Percentiles rank a stretch among this genome's conserved stretches.
Evolutionary conservation across 2,888 invertebrate genomes (phyloP).

Genomic region (Erynnis tages): DNA sequence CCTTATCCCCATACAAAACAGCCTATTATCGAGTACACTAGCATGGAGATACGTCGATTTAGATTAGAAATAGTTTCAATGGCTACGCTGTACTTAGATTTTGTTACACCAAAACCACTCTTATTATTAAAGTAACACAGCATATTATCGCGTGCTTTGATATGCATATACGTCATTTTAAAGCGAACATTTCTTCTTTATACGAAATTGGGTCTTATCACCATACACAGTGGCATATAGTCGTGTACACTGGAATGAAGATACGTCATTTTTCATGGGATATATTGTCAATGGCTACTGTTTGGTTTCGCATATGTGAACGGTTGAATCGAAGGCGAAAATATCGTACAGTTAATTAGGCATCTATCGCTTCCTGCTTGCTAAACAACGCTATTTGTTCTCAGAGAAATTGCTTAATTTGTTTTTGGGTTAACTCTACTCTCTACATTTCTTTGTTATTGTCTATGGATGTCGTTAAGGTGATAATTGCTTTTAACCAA

Average conservation of each 20-base stretch:
- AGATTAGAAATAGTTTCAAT: too few species aligned
- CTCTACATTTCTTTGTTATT: too few species aligned
- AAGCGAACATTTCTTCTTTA: too few species aligned
- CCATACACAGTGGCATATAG: conserved; percentile 5
- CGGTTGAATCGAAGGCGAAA: conserved; percentile 25
- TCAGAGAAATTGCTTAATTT: background rate
- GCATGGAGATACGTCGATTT: conserved; percentile 4
- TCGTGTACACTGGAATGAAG: background rate
- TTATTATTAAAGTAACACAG: too few species aligned
- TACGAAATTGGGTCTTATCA: too few species aligned
- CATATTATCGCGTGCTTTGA: too few species aligned
- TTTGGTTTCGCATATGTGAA: conserved; percentile 35
- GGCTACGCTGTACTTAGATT: too few species aligned
- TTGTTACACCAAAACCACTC: too few species aligned
- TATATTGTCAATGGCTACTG: conserved; percentile 34
- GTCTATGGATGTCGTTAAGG: too few species aligned
- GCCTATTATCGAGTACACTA: background rate
- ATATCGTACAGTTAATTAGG: conserved; percentile 22
- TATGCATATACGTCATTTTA: too few species aligned
- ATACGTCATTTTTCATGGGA: conserved; percentile 11
- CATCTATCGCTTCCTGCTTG: conserved; percentile 17
- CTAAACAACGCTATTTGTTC: conserved; percentile 4
- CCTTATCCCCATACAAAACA: conserved; percentile 10
- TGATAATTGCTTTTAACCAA: too few species aligned
- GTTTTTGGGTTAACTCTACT: too few species aligned